Percentiles rank a stretch among this genome's conserved stretches.
Conservation (phyloP, 2,113 vertebrate species). For the Catharus bicknelli region DNA sequence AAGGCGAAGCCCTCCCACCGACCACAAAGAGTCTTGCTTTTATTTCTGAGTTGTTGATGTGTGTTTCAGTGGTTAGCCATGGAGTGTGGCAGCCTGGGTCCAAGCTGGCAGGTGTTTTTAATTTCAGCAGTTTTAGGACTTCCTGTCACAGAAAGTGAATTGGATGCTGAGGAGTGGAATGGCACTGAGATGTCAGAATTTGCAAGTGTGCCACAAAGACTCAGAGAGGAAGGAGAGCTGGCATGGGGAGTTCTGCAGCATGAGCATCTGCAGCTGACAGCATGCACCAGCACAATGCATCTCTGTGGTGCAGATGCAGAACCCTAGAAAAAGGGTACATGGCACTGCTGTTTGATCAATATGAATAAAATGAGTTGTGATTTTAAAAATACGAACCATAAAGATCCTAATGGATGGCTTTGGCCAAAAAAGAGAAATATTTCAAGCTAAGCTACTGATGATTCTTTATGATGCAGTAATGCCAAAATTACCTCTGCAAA, state of each 20-base stretch:
- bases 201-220: not conserved
- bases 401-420: not conserved
- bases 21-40: not conserved
- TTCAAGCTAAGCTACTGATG: not conserved
- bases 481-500: not conserved
- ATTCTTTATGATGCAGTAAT: not conserved
- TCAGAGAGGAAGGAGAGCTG: fast-evolving
- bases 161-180: not conserved
- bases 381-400: not conserved
- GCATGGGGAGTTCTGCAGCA: fast-evolving
- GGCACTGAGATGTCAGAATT: not conserved
- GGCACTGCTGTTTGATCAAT: not conserved
- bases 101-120: not conserved
- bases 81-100: not conserved
- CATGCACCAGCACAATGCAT: fast-evolving
- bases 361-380: not conserved
- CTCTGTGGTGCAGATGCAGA: not conserved
- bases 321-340: fast-evolving
- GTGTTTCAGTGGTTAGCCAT: not conserved
- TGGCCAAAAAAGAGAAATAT: not conserved
- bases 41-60: not conserved
- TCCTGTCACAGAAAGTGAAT: not conserved
- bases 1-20: not conserved
- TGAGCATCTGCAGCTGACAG: not conserved
- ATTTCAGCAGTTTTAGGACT: not conserved